Percentiles rank a stretch among this genome's conserved stretches.
phyloP scores from a whole-genome alignment of 2,888 invertebrate species.

The Incurvaria masculella region DNA sequence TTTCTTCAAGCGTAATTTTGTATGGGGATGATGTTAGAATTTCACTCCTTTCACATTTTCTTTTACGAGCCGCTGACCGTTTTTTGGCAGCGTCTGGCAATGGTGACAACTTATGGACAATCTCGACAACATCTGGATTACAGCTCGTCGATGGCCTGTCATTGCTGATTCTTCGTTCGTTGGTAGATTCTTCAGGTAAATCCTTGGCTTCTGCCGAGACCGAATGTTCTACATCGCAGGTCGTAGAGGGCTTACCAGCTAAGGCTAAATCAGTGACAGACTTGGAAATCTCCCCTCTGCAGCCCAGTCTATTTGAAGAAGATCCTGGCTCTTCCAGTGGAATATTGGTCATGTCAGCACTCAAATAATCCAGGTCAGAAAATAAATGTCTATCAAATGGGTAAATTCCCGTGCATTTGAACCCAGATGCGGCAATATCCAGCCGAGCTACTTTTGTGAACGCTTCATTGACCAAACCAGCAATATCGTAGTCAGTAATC shows the following conservation, averaged over 20 bases:
- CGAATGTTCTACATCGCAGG: too few species aligned
- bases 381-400: conserved; percentile 15
- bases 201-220: background rate
- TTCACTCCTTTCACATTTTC: too few species aligned
- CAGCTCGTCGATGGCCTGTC: background rate
- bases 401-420: conserved; percentile 16
- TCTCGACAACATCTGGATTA: background rate
- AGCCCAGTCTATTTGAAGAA: background rate
- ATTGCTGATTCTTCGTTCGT: background rate
- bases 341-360: conserved; percentile 3
- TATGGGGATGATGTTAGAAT: too few species aligned
- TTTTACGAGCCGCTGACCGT: too few species aligned
- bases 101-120: conserved; percentile 14
- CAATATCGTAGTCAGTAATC: conserved; percentile 16
- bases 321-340: conserved; percentile 5
- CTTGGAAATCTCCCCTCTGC: background rate
- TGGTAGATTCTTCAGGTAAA: background rate
- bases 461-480: conserved; percentile 12
- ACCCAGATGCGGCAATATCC: conserved; percentile 14
- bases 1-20: too few species aligned
- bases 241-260: background rate
- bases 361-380: conserved; percentile 12
- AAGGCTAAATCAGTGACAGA: background rate
- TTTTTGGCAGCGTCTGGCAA: too few species aligned
- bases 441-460: conserved; percentile 14